phyloP scores from a whole-genome alignment of 30 jellyfish, hydroid and myxozoan species.

The Clytia hemisphaerica region DNA sequence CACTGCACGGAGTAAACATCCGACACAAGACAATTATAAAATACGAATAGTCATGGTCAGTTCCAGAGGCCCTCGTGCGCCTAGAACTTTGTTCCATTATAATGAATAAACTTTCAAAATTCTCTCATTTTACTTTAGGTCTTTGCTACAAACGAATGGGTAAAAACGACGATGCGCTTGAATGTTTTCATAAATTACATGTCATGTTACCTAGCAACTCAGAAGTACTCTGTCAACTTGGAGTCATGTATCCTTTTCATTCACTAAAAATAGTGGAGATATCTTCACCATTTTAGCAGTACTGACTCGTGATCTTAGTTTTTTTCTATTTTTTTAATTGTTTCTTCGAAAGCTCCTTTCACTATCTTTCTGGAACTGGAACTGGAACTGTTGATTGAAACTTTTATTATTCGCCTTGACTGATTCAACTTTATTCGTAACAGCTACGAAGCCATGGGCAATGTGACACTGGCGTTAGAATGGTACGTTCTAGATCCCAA shows the following conservation, averaged over 20 bases:
- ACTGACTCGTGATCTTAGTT: neutral
- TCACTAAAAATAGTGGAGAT: neutral
- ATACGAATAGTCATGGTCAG: neutral
- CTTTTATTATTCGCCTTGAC: too few species aligned
- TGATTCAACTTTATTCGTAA: too few species aligned
- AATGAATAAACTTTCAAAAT: neutral
- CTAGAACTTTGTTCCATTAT: too few species aligned
- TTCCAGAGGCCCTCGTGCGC: too few species aligned
- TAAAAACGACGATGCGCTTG: constrained; percentile 77
- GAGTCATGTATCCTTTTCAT: constrained; percentile 65
- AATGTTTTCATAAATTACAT: constrained; percentile 89
- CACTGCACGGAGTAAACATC: too few species aligned
- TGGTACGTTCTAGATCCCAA: too few species aligned
- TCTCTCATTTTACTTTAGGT: constrained; percentile 37
- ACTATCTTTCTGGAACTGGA: too few species aligned
- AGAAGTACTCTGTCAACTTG: constrained; percentile 85
- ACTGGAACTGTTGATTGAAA: too few species aligned
- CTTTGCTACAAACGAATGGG: constrained; percentile 64
- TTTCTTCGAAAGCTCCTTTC: too few species aligned
- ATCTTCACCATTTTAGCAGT: neutral
- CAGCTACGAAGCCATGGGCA: constrained; percentile 74
- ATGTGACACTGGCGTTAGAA: constrained; percentile 86
- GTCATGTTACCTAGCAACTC: constrained; percentile 71
- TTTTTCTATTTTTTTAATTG: neutral
- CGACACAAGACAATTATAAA: too few species aligned